These are phyloP conservation scores for Anticlea derivata DNA, from an alignment of 2,888 invertebrate genomes.

Conservation along the genomic window DNA sequence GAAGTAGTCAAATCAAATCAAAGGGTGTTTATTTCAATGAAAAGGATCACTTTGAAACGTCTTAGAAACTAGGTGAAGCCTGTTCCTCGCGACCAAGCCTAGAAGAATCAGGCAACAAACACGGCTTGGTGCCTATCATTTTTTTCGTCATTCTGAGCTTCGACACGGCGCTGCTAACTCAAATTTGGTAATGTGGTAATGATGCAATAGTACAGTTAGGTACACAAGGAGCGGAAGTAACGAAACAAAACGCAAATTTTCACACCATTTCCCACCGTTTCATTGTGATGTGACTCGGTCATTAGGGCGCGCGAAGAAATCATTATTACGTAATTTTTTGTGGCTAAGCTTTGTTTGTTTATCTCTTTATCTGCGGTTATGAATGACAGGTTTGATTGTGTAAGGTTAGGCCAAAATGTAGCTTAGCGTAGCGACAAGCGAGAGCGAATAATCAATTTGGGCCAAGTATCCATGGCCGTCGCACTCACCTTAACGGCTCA, in stretches of 20 bases:
- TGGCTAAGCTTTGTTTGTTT: slow-evolving; percentile 16
- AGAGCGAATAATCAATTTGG: too few relatives aligned
- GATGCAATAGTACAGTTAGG: background rate
- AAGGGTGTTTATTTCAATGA: too few relatives aligned
- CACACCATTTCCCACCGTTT: background rate
- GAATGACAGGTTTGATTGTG: slow-evolving; percentile 32
- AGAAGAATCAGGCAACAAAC: too few relatives aligned
- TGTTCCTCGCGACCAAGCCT: too few relatives aligned
- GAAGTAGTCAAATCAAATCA: too few relatives aligned
- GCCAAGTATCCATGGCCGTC: too few relatives aligned
- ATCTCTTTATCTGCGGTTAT: slow-evolving; percentile 26
- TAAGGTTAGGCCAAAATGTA: slow-evolving; percentile 10
- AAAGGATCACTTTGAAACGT: too few relatives aligned
- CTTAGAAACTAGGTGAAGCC: too few relatives aligned
- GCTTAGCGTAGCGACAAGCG: slow-evolving; percentile 3
- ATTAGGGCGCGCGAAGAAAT: slow-evolving; percentile 21
- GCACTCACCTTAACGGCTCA: too few relatives aligned
- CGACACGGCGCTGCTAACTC: background rate
- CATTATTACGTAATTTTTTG: slow-evolving; percentile 23
- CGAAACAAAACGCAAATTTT: slow-evolving; percentile 1
- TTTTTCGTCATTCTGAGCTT: too few relatives aligned
- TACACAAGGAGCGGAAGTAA: slow-evolving; percentile 1
- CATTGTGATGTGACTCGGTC: background rate
- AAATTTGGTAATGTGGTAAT: background rate
- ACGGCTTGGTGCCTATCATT: too few relatives aligned